Evolutionary conservation across 2,888 invertebrate genomes (phyloP), one percentile per base, ranked within the genome.

Genomic region (Lutraria lutraria): DNA sequence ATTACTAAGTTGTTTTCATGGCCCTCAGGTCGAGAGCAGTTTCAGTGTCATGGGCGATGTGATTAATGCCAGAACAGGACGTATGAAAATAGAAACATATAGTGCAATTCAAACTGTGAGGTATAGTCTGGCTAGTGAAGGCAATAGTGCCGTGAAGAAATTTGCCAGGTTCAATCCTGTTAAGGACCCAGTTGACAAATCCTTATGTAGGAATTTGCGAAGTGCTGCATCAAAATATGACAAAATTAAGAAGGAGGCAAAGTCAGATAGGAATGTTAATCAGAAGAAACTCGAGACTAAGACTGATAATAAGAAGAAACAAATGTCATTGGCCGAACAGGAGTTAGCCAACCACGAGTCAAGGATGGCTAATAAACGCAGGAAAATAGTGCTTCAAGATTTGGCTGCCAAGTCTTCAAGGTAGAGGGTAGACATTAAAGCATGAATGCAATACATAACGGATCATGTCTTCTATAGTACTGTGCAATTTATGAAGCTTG

Each of bases 1-100:
- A 63, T 12, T 86, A 19, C 83, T 91, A 4, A 85, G 72, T 52
- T 81, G 85, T 52, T 93, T 94, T 79, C 91, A 93, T 92, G 93
- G 93, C 29, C 92, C 91, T 6, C 89, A 88, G 60, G 93, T 94
- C 13, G 94, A 94, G 85, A 81, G 84, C 2, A 83, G 86, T 21
- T 94, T 94, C 82, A 93, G 86, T 83, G 52, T 84, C 16, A 93
- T 93, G 93, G 85, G 84, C 54, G 93, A 94, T 81, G 60, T 89
- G 21, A 34, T 92, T n/a, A 83, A 90, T 68, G 19, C 83, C 31
- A 16, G 72, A 31, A 72, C 15, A 10, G 10, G 0, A 15, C 10
- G 31, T 31, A 88, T 91, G 68, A 60, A 83, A 34, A 82, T 88
- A 31, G 80, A 83, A 16, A 90, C 92, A 21, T 92, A 81, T 60